Evolutionary conservation across 1,140 invertebrate species (phyloP).

Genomic region (Aleiodes sp.): DNA sequence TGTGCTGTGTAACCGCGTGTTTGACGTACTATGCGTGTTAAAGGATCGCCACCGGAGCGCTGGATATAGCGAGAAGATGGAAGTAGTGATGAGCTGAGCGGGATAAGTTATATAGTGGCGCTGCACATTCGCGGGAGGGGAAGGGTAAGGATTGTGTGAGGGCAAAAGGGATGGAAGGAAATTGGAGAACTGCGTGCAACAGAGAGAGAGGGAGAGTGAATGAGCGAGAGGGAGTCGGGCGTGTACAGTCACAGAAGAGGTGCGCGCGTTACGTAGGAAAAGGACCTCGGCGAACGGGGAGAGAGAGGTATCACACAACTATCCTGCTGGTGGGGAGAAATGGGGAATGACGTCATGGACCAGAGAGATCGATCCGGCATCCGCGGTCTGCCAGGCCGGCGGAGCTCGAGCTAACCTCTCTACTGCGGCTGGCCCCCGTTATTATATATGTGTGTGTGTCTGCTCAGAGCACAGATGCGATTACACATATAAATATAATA

Average conservation of each 20-base stretch:
- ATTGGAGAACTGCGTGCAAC: background rate
- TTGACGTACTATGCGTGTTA: background rate
- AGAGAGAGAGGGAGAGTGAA: too few species aligned
- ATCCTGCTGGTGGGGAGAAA: slow-evolving; percentile 19
- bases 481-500: too few species aligned
- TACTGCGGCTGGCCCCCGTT: too few species aligned
- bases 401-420: slow-evolving; percentile 19
- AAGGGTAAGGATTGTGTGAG: too few species aligned
- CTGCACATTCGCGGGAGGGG: too few species aligned
- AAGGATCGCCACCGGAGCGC: background rate
- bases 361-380: slow-evolving; percentile 42
- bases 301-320: background rate
- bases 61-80: background rate
- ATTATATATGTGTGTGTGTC: too few species aligned
- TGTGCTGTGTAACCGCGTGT: background rate
- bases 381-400: slow-evolving; percentile 37
- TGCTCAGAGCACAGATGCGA: too few species aligned
- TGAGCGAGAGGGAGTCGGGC: too few species aligned
- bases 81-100: background rate
- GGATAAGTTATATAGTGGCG: too few species aligned
- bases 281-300: background rate
- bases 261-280: background rate
- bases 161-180: background rate
- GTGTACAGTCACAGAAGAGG: background rate
- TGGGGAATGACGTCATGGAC: slow-evolving; percentile 37